Base-by-base conservation (phyloP, 2,113 vertebrate genomes). In the Anser brachyrhynchus region DNA sequence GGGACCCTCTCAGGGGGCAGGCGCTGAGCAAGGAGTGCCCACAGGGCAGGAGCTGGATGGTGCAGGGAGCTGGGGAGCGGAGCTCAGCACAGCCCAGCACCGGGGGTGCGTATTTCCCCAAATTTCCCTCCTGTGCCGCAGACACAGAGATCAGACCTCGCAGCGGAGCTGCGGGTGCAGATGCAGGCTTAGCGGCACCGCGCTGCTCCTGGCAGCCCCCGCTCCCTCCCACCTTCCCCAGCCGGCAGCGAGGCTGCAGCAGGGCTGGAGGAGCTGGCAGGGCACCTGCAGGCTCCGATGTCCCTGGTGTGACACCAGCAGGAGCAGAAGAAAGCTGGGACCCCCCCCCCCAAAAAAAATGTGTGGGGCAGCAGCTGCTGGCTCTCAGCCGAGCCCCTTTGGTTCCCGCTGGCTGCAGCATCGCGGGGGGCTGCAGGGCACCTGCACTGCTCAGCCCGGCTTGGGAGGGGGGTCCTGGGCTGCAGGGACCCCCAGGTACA, bases 231-330 rank as follows among this genome's bases (percentile, higher is more conserved):
- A 16, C 31, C 57, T 41, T 44, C 16, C 15, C 35, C 67, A 33
- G 26, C 9, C 66, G 41, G 31, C 35, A 6, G 18, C 62, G 74
- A 57, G 28, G 22, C 29, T 3, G 2, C 11, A 43, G 46, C 21
- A 83, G 43, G 23, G 41, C 90, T 83, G 71, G 51, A 76, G 37
- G 19, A 55, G 37, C 28, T 29, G 28, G 3, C 0, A 0, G 37
- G 20, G 11, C 35, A 85, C 9, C 39, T 12, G 1, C 0, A 0
- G 39, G 8, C 3, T 0, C 29, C 1, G 2, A 4, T 33, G 43
- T 35, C 18, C 66, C 5, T 43, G 20, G 10, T 28, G 65, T 49
- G 39, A 18, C 12, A 41, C 2, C 57, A 58, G 21, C 54, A 46
- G 64, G 35, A 73, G 25, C 77, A 79, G 31, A 29, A 11, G 33